Conservation (phyloP, 2,797 vertebrate genomes). For the Huso huso region DNA sequence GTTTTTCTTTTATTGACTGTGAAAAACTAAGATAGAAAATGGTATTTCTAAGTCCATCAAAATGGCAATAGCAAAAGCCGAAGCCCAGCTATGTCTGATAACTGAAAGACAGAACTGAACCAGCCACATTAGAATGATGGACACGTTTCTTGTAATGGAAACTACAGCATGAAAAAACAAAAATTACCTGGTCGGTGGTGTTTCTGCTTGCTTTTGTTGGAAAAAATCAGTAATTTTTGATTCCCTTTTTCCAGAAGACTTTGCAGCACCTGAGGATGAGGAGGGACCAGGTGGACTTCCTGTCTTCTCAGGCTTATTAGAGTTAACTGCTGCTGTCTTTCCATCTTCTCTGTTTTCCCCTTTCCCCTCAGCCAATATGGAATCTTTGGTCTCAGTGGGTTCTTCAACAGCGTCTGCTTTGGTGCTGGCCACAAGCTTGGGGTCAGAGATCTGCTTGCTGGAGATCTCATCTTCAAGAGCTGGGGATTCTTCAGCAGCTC, state of each 20-base stretch:
- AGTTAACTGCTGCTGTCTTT: constrained; percentile 1
- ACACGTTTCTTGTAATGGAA: background rate
- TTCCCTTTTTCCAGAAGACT: constrained; percentile 46
- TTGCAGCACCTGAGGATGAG: constrained; percentile 29
- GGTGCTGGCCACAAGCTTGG: constrained; percentile 14
- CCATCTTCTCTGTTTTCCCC: constrained; percentile 12
- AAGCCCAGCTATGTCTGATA: background rate
- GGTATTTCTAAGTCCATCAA: background rate
- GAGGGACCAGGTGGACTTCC: background rate
- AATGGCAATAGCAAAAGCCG: background rate
- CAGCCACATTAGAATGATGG: background rate
- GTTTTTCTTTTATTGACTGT: no score
- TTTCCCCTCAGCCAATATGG: constrained; percentile 1
- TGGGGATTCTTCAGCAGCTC: constrained; percentile 6
- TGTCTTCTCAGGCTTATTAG: constrained; percentile 20
- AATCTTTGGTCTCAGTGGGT: constrained; percentile 17
- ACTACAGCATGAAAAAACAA: background rate
- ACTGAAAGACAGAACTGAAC: background rate
- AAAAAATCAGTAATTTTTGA: constrained; percentile 79
- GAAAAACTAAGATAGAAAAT: background rate
- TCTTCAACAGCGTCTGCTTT: constrained; percentile 5
- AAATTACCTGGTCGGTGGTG: constrained; percentile 29
- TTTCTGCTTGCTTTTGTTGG: constrained; percentile 21
- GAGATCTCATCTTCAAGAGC: constrained; percentile 26
- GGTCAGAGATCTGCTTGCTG: constrained; percentile 19